A percentile compares a stretch with the other conserved stretches of the same genome.
Conservation (phyloP, 2,113 vertebrate species). For the Zosterops lateralis region DNA sequence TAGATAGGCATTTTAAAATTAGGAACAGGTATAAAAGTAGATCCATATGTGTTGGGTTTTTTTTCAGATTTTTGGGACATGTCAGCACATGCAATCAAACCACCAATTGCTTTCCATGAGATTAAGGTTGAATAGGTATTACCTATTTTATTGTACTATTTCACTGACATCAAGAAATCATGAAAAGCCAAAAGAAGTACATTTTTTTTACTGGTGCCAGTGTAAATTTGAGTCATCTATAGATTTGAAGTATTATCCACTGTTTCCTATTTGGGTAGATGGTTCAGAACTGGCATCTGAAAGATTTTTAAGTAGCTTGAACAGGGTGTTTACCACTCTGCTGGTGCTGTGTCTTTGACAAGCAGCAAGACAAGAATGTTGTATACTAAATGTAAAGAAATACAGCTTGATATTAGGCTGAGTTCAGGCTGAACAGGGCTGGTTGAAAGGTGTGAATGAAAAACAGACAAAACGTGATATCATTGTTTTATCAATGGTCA, state of each 20-base stretch:
- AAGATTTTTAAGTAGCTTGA: not conserved
- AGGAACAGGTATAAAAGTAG: not conserved
- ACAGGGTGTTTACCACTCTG: not conserved
- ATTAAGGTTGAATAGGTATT: not conserved
- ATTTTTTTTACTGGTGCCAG: not conserved
- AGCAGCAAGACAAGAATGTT: not conserved
- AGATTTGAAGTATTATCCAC: not conserved
- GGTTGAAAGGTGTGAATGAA: not conserved
- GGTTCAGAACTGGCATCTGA: not conserved
- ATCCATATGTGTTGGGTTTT: not conserved
- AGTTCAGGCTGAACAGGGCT: not conserved
- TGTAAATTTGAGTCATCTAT: not conserved
- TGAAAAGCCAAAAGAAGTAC: not conserved
- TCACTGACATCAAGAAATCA: not conserved
- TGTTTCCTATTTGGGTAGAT: not conserved
- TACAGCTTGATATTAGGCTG: not conserved
- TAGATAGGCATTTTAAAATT: not conserved
- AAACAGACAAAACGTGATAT: not conserved
- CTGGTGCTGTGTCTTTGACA: not conserved
- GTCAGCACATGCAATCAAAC: not conserved
- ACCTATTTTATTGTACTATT: not conserved
- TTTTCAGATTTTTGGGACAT: not conserved
- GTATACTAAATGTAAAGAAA: not conserved
- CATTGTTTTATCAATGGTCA: not conserved
- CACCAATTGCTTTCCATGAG: not conserved